These are phyloP conservation scores for Cosmia trapezina DNA, from an alignment of 2,888 invertebrate species.

Conservation along the genomic window DNA sequence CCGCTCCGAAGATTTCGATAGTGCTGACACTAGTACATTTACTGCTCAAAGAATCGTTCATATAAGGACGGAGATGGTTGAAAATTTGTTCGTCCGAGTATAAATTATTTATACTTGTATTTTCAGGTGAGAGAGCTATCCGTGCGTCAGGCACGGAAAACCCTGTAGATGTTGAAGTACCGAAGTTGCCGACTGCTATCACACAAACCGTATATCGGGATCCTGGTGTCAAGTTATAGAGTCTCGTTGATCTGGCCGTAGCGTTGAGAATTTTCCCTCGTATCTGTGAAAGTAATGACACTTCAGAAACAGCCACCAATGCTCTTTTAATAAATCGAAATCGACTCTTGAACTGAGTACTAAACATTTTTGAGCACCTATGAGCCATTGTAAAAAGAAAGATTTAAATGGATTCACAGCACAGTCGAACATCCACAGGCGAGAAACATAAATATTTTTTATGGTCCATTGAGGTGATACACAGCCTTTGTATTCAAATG, in stretches of 20 bases:
- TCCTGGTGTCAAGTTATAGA: slow-evolving; percentile 94
- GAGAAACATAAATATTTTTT: slow-evolving; percentile 89
- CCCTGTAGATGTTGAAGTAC: slow-evolving; percentile 83
- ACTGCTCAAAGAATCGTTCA: slow-evolving; percentile 93
- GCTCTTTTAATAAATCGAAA: slow-evolving; percentile 38
- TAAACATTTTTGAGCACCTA: slow-evolving; percentile 72
- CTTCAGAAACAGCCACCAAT: slow-evolving; percentile 9
- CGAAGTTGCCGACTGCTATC: slow-evolving; percentile 94
- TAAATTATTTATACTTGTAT: slow-evolving; percentile 77
- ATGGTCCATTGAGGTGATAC: slow-evolving; percentile 90
- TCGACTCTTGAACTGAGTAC: slow-evolving; percentile 61
- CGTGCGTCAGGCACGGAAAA: slow-evolving; percentile 88
- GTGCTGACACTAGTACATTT: slow-evolving; percentile 95
- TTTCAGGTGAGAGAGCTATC: slow-evolving; percentile 84
- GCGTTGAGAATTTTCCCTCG: slow-evolving; percentile 94
- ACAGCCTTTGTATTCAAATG: slow-evolving; percentile 89
- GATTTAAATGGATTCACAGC: slow-evolving; percentile 85
- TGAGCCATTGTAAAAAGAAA: slow-evolving; percentile 80
- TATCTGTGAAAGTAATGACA: slow-evolving; percentile 88
- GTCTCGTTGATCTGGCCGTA: slow-evolving; percentile 93
- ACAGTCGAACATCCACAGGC: slow-evolving; percentile 83
- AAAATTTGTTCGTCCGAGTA: slow-evolving; percentile 92
- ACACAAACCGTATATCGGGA: slow-evolving; percentile 96
- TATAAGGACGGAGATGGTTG: slow-evolving; percentile 80
- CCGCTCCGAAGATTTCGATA: slow-evolving; percentile 92